These are phyloP conservation scores for Andrena trimmerana DNA, from an alignment of 2,888 invertebrate genomes.

Conservation along the genomic window DNA sequence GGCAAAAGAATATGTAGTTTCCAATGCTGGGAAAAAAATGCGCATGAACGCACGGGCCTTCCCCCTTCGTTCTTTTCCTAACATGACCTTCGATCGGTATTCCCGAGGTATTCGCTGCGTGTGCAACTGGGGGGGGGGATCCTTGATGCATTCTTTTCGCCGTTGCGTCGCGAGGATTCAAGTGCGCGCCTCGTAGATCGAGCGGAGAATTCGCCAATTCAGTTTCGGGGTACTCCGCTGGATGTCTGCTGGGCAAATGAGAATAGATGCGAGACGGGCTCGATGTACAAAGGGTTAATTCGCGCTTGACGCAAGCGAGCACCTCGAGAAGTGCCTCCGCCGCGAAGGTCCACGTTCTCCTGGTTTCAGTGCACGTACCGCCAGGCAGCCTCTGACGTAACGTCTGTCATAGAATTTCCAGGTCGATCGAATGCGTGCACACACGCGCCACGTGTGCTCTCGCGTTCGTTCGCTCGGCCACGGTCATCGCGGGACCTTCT, in stretches of 20 bases:
- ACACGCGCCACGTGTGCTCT: conserved; percentile 12
- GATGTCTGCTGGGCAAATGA: neutral
- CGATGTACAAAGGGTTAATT: conserved; percentile 1
- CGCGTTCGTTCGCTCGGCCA: conserved; percentile 68
- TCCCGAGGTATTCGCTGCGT: neutral
- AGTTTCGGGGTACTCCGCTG: neutral
- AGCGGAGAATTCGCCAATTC: neutral
- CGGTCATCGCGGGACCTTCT: conserved; percentile 76
- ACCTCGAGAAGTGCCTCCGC: neutral
- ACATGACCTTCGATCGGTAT: conserved; percentile 16
- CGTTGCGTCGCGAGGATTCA: neutral
- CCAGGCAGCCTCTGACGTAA: conserved; percentile 34
- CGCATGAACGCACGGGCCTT: conserved; percentile 13
- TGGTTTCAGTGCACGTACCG: conserved; percentile 5
- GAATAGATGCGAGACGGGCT: neutral
- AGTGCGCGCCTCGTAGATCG: neutral
- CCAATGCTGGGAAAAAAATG: neutral
- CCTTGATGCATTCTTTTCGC: neutral
- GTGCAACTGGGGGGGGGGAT: neutral
- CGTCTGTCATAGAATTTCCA: conserved; percentile 34
- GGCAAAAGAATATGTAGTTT: neutral
- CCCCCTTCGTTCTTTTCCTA: neutral
- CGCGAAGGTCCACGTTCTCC: conserved; percentile 4
- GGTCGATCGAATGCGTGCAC: conserved; percentile 16
- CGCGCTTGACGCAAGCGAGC: neutral